Percentiles rank a stretch among this genome's conserved stretches.
These are phyloP conservation scores for Phodopus roborovskii DNA, from an alignment of 2,113 vertebrate genomes.

Conservation along the genomic window DNA sequence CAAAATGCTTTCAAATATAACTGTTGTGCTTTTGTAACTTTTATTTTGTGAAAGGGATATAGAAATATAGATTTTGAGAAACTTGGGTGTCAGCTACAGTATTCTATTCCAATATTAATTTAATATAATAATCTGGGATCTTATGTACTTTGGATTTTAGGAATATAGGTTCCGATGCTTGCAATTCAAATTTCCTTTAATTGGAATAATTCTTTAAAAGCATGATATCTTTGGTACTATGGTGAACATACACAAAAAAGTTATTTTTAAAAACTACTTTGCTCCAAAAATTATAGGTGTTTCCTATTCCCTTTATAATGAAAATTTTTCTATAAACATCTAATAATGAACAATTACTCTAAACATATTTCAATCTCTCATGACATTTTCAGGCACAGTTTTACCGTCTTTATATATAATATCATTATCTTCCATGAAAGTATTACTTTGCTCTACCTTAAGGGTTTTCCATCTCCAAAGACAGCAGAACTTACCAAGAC, in stretches of 20 bases:
- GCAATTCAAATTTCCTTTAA: neutral
- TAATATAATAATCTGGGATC: neutral
- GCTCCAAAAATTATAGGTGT: neutral
- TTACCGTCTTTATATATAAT: neutral
- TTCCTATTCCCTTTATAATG: neutral
- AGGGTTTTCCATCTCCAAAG: neutral
- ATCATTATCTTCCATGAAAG: neutral
- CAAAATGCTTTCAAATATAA: neutral
- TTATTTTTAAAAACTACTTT: neutral
- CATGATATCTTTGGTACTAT: neutral
- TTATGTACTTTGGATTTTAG: neutral
- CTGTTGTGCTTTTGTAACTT: neutral
- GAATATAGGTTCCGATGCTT: neutral
- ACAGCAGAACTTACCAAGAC: neutral
- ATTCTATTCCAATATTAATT: neutral
- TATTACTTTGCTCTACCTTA: constrained; percentile 4
- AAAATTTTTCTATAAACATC: neutral
- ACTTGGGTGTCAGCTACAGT: neutral
- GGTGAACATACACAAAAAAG: neutral
- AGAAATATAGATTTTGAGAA: neutral
- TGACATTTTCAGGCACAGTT: neutral
- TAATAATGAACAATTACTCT: neutral
- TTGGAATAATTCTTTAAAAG: neutral
- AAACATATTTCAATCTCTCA: neutral
- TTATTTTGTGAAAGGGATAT: neutral